Percentiles rank a stretch among this genome's conserved stretches.
These are phyloP conservation scores for Tadarida brasiliensis DNA, from an alignment of 2,797 vertebrate genomes.

Conservation along the genomic window DNA sequence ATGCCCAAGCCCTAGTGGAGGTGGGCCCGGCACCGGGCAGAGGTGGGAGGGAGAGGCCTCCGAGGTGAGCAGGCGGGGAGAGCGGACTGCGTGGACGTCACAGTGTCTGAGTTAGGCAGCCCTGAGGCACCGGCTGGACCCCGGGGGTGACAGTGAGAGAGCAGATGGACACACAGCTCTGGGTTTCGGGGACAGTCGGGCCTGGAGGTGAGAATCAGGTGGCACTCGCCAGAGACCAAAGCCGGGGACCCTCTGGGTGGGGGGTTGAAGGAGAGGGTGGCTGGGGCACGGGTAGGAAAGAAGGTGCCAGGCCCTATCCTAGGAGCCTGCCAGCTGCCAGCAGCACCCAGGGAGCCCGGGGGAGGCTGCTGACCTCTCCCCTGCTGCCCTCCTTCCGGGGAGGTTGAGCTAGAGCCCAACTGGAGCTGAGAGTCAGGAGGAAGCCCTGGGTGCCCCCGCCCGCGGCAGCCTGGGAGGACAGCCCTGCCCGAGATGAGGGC, in stretches of 20 bases:
- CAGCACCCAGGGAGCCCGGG: background rate
- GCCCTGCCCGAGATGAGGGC: background rate
- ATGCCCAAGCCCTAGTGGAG: no score
- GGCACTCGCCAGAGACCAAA: background rate
- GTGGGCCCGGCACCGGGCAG: no score
- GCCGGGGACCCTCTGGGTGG: background rate
- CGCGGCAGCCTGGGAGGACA: background rate
- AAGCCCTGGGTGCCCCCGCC: background rate
- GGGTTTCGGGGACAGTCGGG: background rate
- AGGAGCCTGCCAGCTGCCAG: background rate
- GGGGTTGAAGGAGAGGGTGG: background rate
- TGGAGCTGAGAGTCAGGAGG: background rate
- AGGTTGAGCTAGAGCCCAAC: background rate
- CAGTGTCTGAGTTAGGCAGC: background rate
- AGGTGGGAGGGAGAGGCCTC: background rate
- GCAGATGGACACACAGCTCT: background rate
- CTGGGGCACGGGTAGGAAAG: no score
- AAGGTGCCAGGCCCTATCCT: fast-evolving
- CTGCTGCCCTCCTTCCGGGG: background rate
- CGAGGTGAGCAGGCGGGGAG: no score
- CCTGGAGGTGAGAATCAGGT: background rate
- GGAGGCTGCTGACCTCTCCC: background rate
- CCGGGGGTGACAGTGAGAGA: no score
- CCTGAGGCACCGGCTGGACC: background rate
- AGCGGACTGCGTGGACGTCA: no score